These are phyloP conservation scores for Pseudochirops corinnae DNA, from an alignment of 2,797 vertebrate genomes.

Conservation along the genomic window DNA sequence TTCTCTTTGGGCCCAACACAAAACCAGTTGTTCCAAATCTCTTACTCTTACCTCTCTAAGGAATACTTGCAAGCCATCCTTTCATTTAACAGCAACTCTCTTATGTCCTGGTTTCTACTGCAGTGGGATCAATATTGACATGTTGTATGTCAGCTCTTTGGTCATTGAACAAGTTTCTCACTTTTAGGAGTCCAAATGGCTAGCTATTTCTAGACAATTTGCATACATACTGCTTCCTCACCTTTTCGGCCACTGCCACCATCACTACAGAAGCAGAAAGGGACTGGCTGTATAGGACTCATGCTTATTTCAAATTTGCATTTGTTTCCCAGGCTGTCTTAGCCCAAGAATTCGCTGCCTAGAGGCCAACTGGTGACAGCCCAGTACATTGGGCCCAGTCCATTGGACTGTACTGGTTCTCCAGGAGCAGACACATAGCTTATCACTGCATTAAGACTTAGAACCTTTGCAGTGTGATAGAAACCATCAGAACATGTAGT, in stretches of 20 bases:
- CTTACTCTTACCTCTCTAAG: not conserved
- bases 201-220: not conserved
- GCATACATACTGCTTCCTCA: not conserved
- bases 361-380: not conserved
- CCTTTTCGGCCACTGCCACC: not conserved
- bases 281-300: not conserved
- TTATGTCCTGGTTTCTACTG: not conserved
- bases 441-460: not conserved
- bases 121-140: not conserved
- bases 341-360: not conserved
- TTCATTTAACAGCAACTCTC: not conserved
- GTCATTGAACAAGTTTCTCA: not conserved
- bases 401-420: not conserved
- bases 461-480: not conserved
- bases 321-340: not conserved
- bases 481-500: not conserved
- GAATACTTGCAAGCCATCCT: not conserved
- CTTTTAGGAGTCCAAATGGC: not conserved
- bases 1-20: not conserved
- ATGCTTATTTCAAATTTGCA: not conserved
- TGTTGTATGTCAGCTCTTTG: not conserved
- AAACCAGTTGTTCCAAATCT: not conserved
- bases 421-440: not conserved
- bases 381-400: not conserved
- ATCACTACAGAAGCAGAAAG: not conserved